Conservation (phyloP, 2,888 invertebrate genomes). For the Steinernema carpocapsae region DNA sequence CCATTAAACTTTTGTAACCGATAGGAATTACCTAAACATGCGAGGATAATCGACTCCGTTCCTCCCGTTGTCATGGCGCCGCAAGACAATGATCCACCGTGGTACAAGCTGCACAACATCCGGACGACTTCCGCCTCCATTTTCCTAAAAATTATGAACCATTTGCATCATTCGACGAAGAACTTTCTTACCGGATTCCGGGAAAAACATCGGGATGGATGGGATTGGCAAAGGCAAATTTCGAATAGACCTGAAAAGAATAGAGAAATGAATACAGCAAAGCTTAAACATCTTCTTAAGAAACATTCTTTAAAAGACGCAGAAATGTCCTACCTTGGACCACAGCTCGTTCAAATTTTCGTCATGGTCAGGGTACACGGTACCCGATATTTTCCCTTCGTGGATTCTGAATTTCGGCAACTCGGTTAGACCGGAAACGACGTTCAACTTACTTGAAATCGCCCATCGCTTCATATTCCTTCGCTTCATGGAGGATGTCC, state of each 20-base stretch:
- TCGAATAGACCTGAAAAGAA: constrained; percentile 77
- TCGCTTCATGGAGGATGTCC: constrained; percentile 77
- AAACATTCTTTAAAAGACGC: too few species aligned
- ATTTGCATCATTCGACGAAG: too few species aligned
- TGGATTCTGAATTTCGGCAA: constrained; percentile 47
- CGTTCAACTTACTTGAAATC: constrained; percentile 50
- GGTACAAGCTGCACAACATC: constrained; percentile 77
- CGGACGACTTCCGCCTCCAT: constrained; percentile 91
- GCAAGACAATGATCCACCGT: constrained; percentile 81
- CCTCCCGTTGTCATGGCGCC: constrained; percentile 88
- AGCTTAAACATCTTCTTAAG: too few species aligned
- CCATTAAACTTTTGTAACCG: not conserved
- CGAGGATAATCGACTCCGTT: constrained; percentile 95
- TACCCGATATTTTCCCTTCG: constrained; percentile 46
- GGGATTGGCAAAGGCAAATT: constrained; percentile 92
- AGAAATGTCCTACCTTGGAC: constrained; percentile 24
- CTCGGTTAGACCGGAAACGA: not conserved
- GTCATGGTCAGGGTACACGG: constrained; percentile 37
- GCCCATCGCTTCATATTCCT: constrained; percentile 67
- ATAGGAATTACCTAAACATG: constrained; percentile 77
- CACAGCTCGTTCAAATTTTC: constrained; percentile 39
- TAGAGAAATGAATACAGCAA: too few species aligned
- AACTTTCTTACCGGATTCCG: constrained; percentile 72
- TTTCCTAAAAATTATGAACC: constrained; percentile 69
- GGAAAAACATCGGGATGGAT: constrained; percentile 95